Conservation (phyloP, 2,888 invertebrate genomes). For the Drosophila neotestacea region DNA sequence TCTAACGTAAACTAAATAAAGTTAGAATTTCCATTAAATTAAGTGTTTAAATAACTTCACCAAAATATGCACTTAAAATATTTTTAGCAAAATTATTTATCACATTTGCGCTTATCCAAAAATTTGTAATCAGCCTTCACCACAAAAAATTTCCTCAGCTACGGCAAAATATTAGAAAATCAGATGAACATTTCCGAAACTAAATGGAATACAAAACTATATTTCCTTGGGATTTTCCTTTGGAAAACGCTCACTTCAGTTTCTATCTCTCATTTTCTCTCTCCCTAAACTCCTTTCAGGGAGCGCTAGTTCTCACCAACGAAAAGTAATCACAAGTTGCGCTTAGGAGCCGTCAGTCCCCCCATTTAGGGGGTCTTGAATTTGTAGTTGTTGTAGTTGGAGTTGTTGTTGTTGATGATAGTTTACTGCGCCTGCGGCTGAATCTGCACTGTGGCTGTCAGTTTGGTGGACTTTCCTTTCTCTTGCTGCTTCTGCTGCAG, state of each 20-base stretch:
- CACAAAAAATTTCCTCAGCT: constrained; percentile 36
- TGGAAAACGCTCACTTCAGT: constrained; percentile 66
- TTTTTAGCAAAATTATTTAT: constrained; percentile 78
- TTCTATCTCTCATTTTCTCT: constrained; percentile 30
- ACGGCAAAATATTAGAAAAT: constrained; percentile 56
- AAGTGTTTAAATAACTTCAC: constrained; percentile 59
- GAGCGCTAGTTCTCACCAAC: constrained; percentile 79
- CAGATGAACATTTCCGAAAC: constrained; percentile 25
- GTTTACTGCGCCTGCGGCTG: constrained; percentile 76
- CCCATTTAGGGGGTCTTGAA: constrained; percentile 21
- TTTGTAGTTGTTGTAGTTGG: constrained; percentile 31
- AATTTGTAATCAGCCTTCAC: constrained; percentile 47
- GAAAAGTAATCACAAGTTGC: constrained; percentile 78
- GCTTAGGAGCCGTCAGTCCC: constrained; percentile 70
- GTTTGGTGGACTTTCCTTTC: constrained; percentile 60
- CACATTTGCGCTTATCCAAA: constrained; percentile 79
- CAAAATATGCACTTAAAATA: constrained; percentile 65
- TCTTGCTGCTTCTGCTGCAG: constrained; percentile 66
- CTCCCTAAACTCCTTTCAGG: constrained; percentile 19
- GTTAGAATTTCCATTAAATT: constrained; percentile 16
- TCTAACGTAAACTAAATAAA: constrained; percentile 37
- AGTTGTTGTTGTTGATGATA: constrained; percentile 14
- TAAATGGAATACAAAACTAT: constrained; percentile 1
- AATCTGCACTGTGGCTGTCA: constrained; percentile 79
- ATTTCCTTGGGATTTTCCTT: constrained; percentile 48